Evolutionary conservation across 2,797 vertebrate genomes (phyloP).

Genomic region (Threskiornis aethiopicus): DNA sequence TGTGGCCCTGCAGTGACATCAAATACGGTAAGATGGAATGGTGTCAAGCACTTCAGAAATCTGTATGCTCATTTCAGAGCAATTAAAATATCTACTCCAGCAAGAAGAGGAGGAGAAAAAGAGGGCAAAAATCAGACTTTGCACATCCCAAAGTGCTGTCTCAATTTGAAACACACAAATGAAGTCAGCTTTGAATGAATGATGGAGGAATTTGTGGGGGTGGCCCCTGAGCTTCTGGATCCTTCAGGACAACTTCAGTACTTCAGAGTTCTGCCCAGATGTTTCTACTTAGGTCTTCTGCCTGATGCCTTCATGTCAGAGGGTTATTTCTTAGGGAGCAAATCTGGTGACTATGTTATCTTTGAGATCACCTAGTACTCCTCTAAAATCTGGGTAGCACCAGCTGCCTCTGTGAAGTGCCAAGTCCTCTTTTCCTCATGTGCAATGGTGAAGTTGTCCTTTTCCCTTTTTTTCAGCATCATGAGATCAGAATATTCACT

Average conservation of each 20-base stretch:
- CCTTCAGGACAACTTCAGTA: background rate
- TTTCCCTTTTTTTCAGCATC: background rate
- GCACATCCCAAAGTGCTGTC: background rate
- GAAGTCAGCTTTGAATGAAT: background rate
- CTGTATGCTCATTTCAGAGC: background rate
- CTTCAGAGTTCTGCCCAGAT: background rate
- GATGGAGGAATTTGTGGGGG: background rate
- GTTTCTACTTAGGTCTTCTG: background rate
- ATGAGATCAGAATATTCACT: background rate
- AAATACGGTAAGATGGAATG: background rate
- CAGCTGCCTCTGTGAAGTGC: background rate
- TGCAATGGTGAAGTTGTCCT: rapidly evolving
- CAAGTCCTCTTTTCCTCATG: background rate
- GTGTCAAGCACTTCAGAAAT: background rate
- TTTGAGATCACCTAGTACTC: background rate
- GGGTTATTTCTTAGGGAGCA: background rate
- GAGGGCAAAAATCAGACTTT: background rate
- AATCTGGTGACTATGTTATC: background rate
- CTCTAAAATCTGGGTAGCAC: background rate
- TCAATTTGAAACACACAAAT: background rate
- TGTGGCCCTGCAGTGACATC: background rate
- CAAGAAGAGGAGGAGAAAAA: background rate
- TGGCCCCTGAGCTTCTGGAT: background rate
- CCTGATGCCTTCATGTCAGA: background rate
- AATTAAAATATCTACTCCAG: background rate